phyloP scores from a whole-genome alignment of 64 coral and sea anemone genomes.

The Catalaphyllia jardinei region DNA sequence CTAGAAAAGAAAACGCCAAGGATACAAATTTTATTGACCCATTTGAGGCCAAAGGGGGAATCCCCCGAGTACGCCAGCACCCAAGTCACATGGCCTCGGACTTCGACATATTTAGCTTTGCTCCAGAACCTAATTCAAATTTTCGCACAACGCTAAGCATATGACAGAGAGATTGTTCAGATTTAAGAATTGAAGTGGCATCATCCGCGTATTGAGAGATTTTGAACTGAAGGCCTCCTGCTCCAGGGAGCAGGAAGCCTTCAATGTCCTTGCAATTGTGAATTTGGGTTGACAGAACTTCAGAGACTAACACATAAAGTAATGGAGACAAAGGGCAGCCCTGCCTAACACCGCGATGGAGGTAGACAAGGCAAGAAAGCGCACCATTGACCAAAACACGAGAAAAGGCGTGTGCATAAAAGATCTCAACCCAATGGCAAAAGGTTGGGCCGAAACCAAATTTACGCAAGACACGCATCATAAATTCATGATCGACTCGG shows the following conservation, averaged over 20 bases:
- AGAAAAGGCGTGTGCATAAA: not conserved
- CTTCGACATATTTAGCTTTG: not conserved
- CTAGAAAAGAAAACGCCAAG: not conserved
- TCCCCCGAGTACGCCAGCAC: not conserved
- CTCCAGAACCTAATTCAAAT: not conserved
- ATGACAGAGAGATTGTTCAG: not conserved
- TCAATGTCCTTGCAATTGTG: not conserved
- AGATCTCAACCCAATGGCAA: no score
- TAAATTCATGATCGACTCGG: not conserved
- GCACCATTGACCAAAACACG: not conserved
- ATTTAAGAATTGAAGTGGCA: not conserved
- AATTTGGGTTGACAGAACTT: not conserved
- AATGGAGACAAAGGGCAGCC: conserved; percentile 30
- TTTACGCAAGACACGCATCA: not conserved
- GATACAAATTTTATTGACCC: not conserved
- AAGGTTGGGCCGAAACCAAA: no score
- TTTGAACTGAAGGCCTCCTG: not conserved
- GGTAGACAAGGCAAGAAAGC: not conserved
- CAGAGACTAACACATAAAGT: conserved; percentile 2
- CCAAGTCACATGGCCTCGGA: conserved; percentile 43
- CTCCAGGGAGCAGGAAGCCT: conserved; percentile 18
- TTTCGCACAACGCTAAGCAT: not conserved
- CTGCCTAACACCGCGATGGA: not conserved
- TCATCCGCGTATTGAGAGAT: conserved; percentile 47
- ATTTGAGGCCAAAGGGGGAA: no score